These are phyloP conservation scores for Orussus abietinus DNA, from an alignment of 1,140 invertebrate genomes.

Conservation along the genomic window DNA sequence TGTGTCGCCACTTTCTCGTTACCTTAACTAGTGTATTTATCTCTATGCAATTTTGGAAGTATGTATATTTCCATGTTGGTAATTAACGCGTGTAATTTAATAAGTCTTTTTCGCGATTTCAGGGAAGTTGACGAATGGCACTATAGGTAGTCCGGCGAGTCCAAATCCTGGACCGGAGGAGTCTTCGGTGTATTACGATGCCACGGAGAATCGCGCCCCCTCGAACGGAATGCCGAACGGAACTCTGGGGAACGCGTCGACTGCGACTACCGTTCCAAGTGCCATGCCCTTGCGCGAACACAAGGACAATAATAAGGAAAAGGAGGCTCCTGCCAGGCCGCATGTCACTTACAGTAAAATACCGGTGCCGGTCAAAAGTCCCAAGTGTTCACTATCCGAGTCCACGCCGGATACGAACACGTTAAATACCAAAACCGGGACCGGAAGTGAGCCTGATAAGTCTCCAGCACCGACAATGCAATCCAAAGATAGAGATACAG, in stretches of 20 bases:
- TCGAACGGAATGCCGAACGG: slow-evolving; percentile 31
- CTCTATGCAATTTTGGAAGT: too few species aligned
- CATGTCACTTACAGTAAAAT: slow-evolving; percentile 49
- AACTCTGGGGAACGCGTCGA: slow-evolving; percentile 17
- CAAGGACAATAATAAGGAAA: slow-evolving; percentile 45
- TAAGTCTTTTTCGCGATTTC: too few species aligned
- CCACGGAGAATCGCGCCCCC: slow-evolving; percentile 53
- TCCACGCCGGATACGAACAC: slow-evolving; percentile 45
- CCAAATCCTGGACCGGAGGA: slow-evolving; percentile 57
- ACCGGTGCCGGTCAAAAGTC: slow-evolving; percentile 52
- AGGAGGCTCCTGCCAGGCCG: slow-evolving; percentile 32
- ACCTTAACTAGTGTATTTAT: too few species aligned
- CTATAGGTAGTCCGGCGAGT: slow-evolving; percentile 52
- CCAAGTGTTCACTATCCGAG: slow-evolving; percentile 48
- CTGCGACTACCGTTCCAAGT: slow-evolving; percentile 28
- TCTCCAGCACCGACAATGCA: slow-evolving; percentile 22
- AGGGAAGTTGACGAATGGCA: slow-evolving; percentile 51
- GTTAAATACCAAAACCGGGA: slow-evolving; percentile 35
- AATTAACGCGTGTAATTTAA: too few species aligned
- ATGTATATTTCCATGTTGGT: too few species aligned
- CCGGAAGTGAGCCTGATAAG: slow-evolving; percentile 38
- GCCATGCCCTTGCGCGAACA: slow-evolving; percentile 31
- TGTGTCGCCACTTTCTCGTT: background rate
- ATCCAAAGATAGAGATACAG: slow-evolving; percentile 42
- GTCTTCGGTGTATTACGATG: slow-evolving; percentile 63